phyloP scores from a whole-genome alignment of 2,113 vertebrate genomes.

The Lepisosteus oculatus region DNA sequence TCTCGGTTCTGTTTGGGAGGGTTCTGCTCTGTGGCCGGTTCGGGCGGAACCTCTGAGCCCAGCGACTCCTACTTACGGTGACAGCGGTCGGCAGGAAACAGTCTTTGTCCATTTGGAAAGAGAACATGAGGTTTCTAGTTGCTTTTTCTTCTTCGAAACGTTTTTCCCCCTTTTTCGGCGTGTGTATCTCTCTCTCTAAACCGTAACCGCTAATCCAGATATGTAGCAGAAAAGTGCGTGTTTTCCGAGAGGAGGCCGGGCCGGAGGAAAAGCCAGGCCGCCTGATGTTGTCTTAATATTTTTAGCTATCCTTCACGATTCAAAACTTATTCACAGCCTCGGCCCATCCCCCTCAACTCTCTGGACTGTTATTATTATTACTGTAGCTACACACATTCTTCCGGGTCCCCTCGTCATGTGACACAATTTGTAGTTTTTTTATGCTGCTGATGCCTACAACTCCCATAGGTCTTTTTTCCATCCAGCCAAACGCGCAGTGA shows the following conservation, averaged over 20 bases:
- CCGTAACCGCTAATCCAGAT: no score
- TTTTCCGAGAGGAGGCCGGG: not conserved
- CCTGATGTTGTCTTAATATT: conserved; percentile 6
- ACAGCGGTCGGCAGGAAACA: conserved; percentile 37
- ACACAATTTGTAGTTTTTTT: conserved; percentile 21
- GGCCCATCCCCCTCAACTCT: not conserved
- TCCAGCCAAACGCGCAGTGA: not conserved
- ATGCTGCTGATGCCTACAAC: not conserved
- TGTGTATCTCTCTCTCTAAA: no score
- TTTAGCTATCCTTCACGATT: conserved; percentile 18
- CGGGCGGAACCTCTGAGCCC: no score
- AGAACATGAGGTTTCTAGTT: not conserved
- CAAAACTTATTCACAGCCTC: conserved; percentile 13
- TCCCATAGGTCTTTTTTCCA: no score
- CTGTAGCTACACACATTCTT: conserved; percentile 27
- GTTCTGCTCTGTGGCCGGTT: not conserved
- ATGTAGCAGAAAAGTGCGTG: not conserved
- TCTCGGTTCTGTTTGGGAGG: no score
- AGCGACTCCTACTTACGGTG: conserved; percentile 44
- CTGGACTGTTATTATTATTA: not conserved
- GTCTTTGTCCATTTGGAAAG: conserved; percentile 58
- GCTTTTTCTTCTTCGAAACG: not conserved
- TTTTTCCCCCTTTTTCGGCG: not conserved
- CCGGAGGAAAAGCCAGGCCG: not conserved
- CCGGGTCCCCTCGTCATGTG: conserved; percentile 44